Evolutionary conservation across 2,113 vertebrate species (phyloP).

Genomic region (Porphyrio hochstetteri): DNA sequence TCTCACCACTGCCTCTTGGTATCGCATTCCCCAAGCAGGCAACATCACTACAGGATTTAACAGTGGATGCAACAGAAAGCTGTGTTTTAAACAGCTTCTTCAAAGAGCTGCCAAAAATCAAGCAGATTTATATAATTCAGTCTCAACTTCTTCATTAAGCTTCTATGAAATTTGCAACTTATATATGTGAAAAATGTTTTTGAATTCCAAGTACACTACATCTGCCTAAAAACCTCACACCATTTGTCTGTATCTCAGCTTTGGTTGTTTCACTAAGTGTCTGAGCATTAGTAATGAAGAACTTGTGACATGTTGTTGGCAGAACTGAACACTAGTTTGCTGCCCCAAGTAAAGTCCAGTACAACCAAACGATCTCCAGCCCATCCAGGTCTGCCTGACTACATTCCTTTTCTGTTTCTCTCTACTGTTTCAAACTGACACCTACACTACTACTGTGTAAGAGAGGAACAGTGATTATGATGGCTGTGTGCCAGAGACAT

Average conservation of each 20-base stretch:
- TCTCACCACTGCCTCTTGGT: neutral
- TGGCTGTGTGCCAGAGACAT: neutral
- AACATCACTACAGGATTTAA: neutral
- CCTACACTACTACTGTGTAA: neutral
- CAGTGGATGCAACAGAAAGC: neutral
- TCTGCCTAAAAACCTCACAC: neutral
- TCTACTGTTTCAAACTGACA: neutral
- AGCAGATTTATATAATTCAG: neutral
- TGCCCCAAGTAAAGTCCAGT: neutral
- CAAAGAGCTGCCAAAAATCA: neutral
- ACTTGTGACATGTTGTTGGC: neutral
- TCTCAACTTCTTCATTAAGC: neutral
- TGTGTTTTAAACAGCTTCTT: neutral
- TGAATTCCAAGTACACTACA: neutral
- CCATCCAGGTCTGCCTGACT: neutral
- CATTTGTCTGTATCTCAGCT: neutral
- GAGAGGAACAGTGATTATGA: neutral
- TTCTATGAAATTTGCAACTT: neutral
- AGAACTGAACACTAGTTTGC: neutral
- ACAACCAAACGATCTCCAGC: neutral
- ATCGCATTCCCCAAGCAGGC: neutral
- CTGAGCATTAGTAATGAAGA: neutral
- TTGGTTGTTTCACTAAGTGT: neutral
- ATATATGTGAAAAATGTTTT: neutral
- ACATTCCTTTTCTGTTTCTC: neutral